Evolutionary conservation across 2,888 invertebrate species (phyloP).

Genomic region (Acronicta psi): DNA sequence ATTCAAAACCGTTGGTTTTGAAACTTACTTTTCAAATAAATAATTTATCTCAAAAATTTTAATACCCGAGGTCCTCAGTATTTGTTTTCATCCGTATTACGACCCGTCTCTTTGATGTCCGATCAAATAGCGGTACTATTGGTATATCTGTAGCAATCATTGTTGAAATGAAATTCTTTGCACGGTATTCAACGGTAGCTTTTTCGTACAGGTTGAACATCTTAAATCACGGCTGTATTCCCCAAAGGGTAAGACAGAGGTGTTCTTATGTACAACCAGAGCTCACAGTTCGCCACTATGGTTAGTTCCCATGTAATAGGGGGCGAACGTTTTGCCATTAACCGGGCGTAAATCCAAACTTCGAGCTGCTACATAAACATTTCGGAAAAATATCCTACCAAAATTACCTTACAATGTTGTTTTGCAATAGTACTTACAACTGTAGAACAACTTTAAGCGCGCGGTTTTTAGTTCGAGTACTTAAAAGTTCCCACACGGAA

Average conservation of each 20-base stretch:
- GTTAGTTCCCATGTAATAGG: too few species aligned
- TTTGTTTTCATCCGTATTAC: constrained; percentile 2
- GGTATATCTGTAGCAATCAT: not conserved
- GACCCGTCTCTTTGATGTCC: constrained; percentile 3
- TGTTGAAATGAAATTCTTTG: not conserved
- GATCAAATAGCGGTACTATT: not conserved
- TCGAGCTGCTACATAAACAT: too few species aligned
- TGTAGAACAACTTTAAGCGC: not conserved
- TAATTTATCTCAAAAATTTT: constrained; percentile 1
- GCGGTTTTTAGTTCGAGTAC: not conserved
- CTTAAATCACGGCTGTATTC: too few species aligned
- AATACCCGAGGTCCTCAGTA: constrained; percentile 2
- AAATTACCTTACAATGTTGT: not conserved
- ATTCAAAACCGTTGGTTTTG: too few species aligned
- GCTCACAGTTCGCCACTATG: too few species aligned
- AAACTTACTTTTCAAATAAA: too few species aligned
- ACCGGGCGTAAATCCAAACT: too few species aligned
- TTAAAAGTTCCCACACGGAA: not conserved
- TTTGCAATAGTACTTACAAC: not conserved
- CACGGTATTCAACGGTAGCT: not conserved
- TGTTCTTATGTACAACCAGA: too few species aligned
- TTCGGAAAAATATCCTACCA: not conserved
- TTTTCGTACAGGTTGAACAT: not conserved
- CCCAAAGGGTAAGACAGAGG: too few species aligned
- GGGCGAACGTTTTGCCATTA: too few species aligned